Base-by-base conservation (phyloP, 2,888 invertebrate genomes). In the Pandemis cinnamomeana region DNA sequence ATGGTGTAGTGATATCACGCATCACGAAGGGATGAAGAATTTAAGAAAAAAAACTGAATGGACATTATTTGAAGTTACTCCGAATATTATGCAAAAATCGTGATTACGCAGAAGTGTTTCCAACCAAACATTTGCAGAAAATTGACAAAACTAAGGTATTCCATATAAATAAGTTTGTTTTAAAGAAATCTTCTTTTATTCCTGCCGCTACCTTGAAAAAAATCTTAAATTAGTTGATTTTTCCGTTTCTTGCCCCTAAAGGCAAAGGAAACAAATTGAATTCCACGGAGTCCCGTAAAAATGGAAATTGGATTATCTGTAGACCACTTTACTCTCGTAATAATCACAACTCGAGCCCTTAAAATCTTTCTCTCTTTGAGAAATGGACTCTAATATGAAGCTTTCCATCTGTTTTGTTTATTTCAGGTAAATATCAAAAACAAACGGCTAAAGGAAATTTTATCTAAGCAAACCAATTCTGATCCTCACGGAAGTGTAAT, bases 181-280 rank as follows among this genome's bases (percentile, higher is more conserved):
- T 69, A 53, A 72, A 15, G 42, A 67, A 69, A 51, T 42, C 27
- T 46, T 42, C 42, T 73, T 66, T 73, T 66, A 73, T 73, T 70
- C 51, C 27, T 15, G 48, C 42, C 53, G 7, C 13, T 70, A 44
- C 36, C 53, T 64, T 13, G 46, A 55, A 51, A 70, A 67, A 72
- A 68, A 44, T 55, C 44, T 53, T 61, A 61, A 74, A 62, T 74
- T 53, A 67, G 70, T 71, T 74, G 74, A 74, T 67, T 74, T 71
- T 73, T 69, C 46, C 74, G 66, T 74, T 71, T 61, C 61, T 41
- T 66, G 62, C 53, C 71, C 71, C 70, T 71, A 74, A 71, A 74
- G 67, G 74, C 71, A 71, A 71, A 71, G 67, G 55, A 62, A 74
- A 74, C 53, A 74, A 74, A 74, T 74, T 74, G 67, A 71, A 74